These are phyloP conservation scores for Caenorhabditis latens DNA, from an alignment of 1,140 invertebrate genomes.

Conservation along the genomic window DNA sequence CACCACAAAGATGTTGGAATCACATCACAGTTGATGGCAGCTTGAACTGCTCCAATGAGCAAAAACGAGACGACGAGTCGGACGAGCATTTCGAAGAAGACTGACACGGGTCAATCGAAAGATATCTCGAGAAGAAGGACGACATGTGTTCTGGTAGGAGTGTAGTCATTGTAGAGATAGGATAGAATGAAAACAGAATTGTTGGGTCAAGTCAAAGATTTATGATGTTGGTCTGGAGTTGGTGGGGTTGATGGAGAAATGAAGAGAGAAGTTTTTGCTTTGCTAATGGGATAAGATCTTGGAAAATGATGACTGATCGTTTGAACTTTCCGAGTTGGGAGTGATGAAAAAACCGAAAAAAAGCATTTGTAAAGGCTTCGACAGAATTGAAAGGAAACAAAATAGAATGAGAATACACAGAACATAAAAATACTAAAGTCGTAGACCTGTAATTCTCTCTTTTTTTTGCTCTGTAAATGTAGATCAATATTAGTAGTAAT, in stretches of 20 bases:
- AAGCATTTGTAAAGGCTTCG: not conserved
- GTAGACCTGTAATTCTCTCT: too few species aligned
- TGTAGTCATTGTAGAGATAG: slow-evolving; percentile 6
- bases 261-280: not conserved
- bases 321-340: too few species aligned
- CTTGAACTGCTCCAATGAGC: slow-evolving; percentile 26
- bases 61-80: slow-evolving; percentile 12
- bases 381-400: too few species aligned
- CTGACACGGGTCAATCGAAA: slow-evolving; percentile 16
- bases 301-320: too few species aligned
- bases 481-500: too few species aligned
- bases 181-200: not conserved
- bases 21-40: slow-evolving; percentile 18
- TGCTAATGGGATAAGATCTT: too few species aligned
- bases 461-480: too few species aligned
- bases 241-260: not conserved
- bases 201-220: slow-evolving; percentile 30
- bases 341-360: too few species aligned
- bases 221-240: slow-evolving; percentile 10
- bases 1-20: slow-evolving; percentile 63
- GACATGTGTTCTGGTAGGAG: slow-evolving; percentile 42
- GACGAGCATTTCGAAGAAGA: slow-evolving; percentile 31
- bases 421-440: too few species aligned
- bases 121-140: not conserved
- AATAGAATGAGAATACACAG: too few species aligned